Evolutionary conservation across 1,140 invertebrate genomes (phyloP).

Genomic region (Nylanderia fulva): DNA sequence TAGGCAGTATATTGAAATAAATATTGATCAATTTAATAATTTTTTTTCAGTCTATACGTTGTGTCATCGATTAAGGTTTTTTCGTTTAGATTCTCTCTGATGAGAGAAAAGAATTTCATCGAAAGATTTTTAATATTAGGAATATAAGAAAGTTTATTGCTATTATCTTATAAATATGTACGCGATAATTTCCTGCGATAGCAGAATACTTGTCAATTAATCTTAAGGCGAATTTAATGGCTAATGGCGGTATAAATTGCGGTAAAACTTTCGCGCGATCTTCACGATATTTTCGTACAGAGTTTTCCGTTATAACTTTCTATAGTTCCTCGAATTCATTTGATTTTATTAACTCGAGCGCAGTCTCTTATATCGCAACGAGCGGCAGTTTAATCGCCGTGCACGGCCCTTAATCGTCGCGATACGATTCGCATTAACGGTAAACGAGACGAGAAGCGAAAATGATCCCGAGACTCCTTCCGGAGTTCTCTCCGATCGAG

Average conservation of each 20-base stretch:
- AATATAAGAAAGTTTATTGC: not conserved
- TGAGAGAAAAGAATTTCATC: not conserved
- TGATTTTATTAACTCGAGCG: constrained; percentile 16
- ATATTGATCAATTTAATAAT: too few species aligned
- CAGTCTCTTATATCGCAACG: not conserved
- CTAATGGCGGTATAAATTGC: not conserved
- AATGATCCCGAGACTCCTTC: constrained; percentile 24
- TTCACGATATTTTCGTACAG: not conserved
- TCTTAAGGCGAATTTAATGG: not conserved
- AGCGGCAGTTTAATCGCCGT: not conserved
- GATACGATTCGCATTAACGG: constrained; percentile 23
- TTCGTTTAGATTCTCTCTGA: not conserved
- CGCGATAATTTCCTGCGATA: not conserved
- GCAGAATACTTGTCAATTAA: not conserved
- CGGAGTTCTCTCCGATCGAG: not conserved
- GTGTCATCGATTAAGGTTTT: constrained; percentile 24
- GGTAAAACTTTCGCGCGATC: not conserved
- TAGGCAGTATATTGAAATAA: too few species aligned
- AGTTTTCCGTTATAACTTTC: not conserved
- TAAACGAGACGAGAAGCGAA: not conserved
- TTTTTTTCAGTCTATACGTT: too few species aligned
- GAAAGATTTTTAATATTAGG: too few species aligned
- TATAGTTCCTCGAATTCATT: not conserved
- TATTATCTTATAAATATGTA: constrained; percentile 2
- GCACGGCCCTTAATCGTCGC: constrained; percentile 25